Base-by-base conservation (phyloP, 2,888 invertebrate genomes). In the Campoletis raptor region DNA sequence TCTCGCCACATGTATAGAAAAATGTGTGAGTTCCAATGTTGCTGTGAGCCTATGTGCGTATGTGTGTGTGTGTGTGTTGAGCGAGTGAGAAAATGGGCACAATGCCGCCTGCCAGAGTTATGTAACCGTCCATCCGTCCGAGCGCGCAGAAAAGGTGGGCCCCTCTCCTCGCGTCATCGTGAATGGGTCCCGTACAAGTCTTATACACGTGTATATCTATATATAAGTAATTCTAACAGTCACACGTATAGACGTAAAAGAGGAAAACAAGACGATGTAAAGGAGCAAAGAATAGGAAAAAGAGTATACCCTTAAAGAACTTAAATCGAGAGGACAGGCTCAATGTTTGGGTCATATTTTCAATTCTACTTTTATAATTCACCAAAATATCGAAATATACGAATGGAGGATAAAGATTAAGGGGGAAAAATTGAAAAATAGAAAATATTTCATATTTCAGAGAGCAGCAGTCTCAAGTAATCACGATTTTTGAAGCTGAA, bases 111-210 rank as follows among this genome's bases (percentile, higher is more conserved):
- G 87, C 86, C 87, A 89, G 91, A 92, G 93, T 93, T 93, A 93
- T 92, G 93, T 93, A 93, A 93, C 93, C 93, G 93, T 92, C 92
- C 90, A 91, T 69, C 85, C 83, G 74, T 87, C 85, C 86, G 80
- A 86, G 67, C 79, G 74, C 81, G 88, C 89, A 88, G 91, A 89
- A 90, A 87, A 88, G 91, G 89, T 90, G 89, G 78, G 45, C 42
- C 80, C 83, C 69, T 37, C 67, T 48, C 67, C 61, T 21, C 66
- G 52, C 52, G 40, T 78, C 69, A 64, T 85, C 76, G 69, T 87
- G 81, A 81, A 81, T 84, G 83, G 81, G 73, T 64, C 74, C 42
- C 30, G 37, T 79, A 67, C 73, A 37, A 64, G 30, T 24, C 57
- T 57, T 24, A 24, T 12, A 24, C 24, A 9, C n/a, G n/a, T 54